These are phyloP conservation scores for Nesidiocoris tenuis DNA, from an alignment of 2,888 invertebrate genomes.

Conservation along the genomic window DNA sequence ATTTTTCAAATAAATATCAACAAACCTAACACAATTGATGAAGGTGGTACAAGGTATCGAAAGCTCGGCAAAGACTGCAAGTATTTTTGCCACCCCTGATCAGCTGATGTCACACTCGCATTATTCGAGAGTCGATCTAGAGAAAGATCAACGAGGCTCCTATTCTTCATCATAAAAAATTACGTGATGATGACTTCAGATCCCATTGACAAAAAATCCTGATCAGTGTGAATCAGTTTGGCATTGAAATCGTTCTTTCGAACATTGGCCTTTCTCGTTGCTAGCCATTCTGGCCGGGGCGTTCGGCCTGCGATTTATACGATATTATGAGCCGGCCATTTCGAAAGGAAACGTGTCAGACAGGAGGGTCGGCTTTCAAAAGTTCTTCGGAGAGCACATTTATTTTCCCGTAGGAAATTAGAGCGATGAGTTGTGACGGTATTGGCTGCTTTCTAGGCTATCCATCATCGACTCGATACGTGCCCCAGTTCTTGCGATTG, in stretches of 20 bases:
- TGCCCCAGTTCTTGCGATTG: too few relatives aligned
- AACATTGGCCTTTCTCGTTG: background rate
- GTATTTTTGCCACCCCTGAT: too few relatives aligned
- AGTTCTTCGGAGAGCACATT: background rate
- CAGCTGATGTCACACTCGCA: too few relatives aligned
- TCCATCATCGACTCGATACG: too few relatives aligned
- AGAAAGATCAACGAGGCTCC: too few relatives aligned
- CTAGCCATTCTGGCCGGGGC: background rate
- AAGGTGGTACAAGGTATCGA: too few relatives aligned
- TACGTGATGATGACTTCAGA: background rate
- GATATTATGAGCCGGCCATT: background rate
- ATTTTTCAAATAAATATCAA: too few relatives aligned
- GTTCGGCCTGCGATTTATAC: background rate
- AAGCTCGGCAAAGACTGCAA: too few relatives aligned
- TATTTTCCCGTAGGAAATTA: background rate
- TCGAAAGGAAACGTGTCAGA: background rate
- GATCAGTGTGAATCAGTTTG: background rate
- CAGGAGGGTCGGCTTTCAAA: background rate
- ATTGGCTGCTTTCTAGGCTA: too few relatives aligned
- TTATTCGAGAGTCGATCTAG: too few relatives aligned
- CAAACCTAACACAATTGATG: too few relatives aligned
- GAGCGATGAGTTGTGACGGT: background rate
- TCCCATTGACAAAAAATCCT: background rate
- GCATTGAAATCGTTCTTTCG: background rate
- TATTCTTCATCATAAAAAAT: background rate